Evolutionary conservation across 1,140 invertebrate genomes (phyloP).

Genomic region (Paracyclopina nana): DNA sequence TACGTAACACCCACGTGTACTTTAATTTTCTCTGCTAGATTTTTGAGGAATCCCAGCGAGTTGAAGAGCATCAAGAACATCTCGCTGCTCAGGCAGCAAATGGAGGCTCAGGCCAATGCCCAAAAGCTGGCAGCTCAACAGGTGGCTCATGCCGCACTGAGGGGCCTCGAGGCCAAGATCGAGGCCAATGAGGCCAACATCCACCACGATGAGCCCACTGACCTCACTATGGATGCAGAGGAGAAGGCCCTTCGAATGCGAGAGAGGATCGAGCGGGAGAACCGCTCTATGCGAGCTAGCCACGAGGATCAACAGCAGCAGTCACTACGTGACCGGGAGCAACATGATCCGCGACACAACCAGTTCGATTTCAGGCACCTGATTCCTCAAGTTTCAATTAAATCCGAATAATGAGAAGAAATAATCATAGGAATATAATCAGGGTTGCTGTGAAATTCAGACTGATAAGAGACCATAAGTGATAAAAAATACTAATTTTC

Average conservation of each 20-base stretch:
- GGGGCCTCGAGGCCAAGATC: constrained; percentile 13
- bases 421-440: too few relatives aligned
- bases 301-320: not conserved
- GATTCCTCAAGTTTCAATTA: constrained; percentile 4
- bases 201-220: constrained; percentile 21
- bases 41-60: constrained; percentile 67
- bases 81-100: constrained; percentile 57
- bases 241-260: constrained; percentile 3
- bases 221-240: constrained; percentile 19
- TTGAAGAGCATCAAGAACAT: constrained; percentile 82
- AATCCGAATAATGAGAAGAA: too few relatives aligned
- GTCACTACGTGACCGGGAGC: not conserved
- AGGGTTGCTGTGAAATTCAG: too few relatives aligned
- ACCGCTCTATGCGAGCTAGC: not conserved
- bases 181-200: constrained; percentile 14
- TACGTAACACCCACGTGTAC: not conserved
- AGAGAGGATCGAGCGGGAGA: constrained; percentile 2
- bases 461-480: too few relatives aligned
- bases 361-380: not conserved
- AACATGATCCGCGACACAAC: not conserved
- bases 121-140: constrained; percentile 10
- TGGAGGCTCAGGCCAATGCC: constrained; percentile 18
- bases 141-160: constrained; percentile 16
- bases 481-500: too few relatives aligned
- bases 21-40: constrained; percentile 39